phyloP scores from a whole-genome alignment of 2,888 invertebrate genomes.

The Lithophane semibrunnea region DNA sequence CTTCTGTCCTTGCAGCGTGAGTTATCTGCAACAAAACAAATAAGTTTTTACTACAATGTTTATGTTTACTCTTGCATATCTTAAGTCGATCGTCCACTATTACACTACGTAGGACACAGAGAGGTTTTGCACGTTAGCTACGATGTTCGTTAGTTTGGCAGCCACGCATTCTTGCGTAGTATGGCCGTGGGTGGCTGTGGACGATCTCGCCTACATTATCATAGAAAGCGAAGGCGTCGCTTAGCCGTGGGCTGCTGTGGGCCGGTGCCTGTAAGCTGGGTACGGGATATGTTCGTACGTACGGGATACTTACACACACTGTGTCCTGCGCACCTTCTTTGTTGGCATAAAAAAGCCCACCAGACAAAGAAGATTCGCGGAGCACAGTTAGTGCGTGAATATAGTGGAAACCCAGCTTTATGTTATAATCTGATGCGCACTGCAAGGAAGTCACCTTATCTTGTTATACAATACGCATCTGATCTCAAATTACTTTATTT shows the following conservation, averaged over 20 bases:
- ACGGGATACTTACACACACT: not conserved
- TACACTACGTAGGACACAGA: not conserved
- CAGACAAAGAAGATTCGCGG: not conserved
- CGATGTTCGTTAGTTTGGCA: not conserved
- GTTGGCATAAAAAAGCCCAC: not conserved
- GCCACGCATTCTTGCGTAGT: not conserved
- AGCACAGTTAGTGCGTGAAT: not conserved
- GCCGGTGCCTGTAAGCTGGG: not conserved
- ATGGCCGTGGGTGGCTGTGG: not conserved
- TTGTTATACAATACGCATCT: not conserved
- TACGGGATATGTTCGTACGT: not conserved
- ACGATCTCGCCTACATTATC: not conserved
- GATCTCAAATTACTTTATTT: conserved; percentile 4
- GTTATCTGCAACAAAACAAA: conserved; percentile 83
- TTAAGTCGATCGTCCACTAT: not conserved
- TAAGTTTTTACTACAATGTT: conserved; percentile 33
- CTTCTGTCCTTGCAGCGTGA: conserved; percentile 64
- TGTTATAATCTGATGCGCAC: not conserved
- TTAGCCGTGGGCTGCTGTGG: not conserved
- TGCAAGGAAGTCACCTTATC: conserved; percentile 5
- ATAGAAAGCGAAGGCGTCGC: not conserved
- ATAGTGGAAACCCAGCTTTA: conserved; percentile 7
- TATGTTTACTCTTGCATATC: conserved; percentile 18
- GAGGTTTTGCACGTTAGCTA: not conserved
- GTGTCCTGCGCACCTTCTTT: not conserved